Evolutionary conservation across 2,888 invertebrate species (phyloP).

Genomic region (Drosophila quinaria): DNA sequence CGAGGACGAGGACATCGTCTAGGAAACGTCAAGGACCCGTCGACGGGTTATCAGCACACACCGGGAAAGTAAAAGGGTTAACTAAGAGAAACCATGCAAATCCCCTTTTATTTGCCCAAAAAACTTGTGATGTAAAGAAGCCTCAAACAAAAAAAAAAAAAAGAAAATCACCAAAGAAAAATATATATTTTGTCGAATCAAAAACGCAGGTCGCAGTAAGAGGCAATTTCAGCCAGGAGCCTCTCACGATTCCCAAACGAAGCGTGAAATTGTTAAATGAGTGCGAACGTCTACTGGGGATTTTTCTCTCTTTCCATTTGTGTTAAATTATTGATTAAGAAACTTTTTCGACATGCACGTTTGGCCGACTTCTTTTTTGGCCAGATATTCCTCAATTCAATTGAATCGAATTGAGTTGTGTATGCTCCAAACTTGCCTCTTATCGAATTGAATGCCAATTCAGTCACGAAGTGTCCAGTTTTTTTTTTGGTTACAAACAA

Average conservation of each 20-base stretch:
- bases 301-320: slow-evolving; percentile 33
- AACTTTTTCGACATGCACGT: slow-evolving; percentile 62
- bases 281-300: slow-evolving; percentile 57
- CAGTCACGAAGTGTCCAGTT: slow-evolving; percentile 29
- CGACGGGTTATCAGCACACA: slow-evolving; percentile 44
- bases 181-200: slow-evolving; percentile 23
- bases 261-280: slow-evolving; percentile 83
- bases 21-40: slow-evolving; percentile 16
- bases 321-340: slow-evolving; percentile 74
- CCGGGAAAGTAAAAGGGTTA: slow-evolving; percentile 65
- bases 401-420: slow-evolving; percentile 46
- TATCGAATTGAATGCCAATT: slow-evolving; percentile 52
- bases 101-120: slow-evolving; percentile 63
- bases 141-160: slow-evolving; percentile 4
- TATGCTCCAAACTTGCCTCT: slow-evolving; percentile 13
- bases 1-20: slow-evolving; percentile 11
- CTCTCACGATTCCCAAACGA: slow-evolving; percentile 71
- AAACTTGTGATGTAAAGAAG: slow-evolving; percentile 44
- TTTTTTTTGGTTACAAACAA: slow-evolving; percentile 3
- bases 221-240: slow-evolving; percentile 1
- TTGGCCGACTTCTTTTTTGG: slow-evolving; percentile 38
- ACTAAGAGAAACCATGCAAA: slow-evolving; percentile 69
- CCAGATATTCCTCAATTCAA: slow-evolving; percentile 33
- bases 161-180: slow-evolving; percentile 6
- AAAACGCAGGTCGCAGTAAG: slow-evolving; percentile 22